These are phyloP conservation scores for Hofmannophila pseudospretella DNA, from an alignment of 2,888 invertebrate genomes.

Conservation along the genomic window DNA sequence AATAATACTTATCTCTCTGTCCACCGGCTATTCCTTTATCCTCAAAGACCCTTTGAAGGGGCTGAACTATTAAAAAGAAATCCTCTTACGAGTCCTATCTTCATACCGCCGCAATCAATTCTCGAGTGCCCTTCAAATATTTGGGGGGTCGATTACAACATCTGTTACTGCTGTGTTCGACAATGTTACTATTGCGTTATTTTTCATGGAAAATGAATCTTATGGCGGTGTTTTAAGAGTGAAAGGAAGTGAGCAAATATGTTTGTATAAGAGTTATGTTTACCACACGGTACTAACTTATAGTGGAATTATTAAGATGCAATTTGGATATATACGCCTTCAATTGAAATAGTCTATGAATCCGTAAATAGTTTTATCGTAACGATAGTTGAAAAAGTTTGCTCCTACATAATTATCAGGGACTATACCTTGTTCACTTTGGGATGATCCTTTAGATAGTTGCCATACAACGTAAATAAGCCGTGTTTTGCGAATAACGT, in stretches of 20 bases:
- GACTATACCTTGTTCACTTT: too few species aligned
- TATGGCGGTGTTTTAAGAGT: not conserved
- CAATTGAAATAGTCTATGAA: too few species aligned
- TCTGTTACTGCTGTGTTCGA: constrained; percentile 7
- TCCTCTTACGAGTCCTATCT: constrained; percentile 10
- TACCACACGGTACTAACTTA: not conserved
- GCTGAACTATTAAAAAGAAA: constrained; percentile 20
- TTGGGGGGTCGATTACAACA: constrained; percentile 9
- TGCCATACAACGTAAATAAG: too few species aligned
- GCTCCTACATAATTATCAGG: too few species aligned
- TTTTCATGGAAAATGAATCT: not conserved
- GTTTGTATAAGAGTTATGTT: not conserved
- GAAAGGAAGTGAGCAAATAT: not conserved
- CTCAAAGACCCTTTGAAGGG: constrained; percentile 23
- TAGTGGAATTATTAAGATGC: too few species aligned
- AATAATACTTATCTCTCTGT: constrained; percentile 23
- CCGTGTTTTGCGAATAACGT: too few species aligned
- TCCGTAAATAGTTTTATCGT: too few species aligned
- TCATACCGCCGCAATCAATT: constrained; percentile 10
- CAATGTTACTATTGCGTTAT: not conserved
- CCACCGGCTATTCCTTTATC: constrained; percentile 21
- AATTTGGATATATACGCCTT: too few species aligned
- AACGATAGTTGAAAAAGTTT: too few species aligned
- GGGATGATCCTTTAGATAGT: too few species aligned
- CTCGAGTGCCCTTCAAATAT: constrained; percentile 11